Evolutionary conservation across 2,797 vertebrate genomes (phyloP), one percentile per base, ranked within the genome.

Genomic region (Peromyscus melanophrys): DNA sequence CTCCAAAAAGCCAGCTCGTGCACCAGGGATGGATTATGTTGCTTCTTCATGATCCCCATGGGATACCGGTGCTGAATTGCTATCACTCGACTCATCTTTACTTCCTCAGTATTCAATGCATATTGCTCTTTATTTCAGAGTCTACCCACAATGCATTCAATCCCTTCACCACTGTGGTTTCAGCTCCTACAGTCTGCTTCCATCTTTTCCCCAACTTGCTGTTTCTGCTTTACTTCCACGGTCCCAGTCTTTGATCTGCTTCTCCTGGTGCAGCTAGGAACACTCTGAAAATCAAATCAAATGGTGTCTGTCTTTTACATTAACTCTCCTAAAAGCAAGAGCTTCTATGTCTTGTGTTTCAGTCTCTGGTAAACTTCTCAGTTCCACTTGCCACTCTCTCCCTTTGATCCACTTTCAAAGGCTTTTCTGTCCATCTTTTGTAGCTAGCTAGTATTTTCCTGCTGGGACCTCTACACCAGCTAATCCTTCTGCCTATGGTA

Each of bases 301-400:
- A 77, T 29, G 65, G 19, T 27, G 80, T 31, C 34, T 83, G 1
- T 61, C 34, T 75, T 94, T 63, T 27, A 59, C 13, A 31, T 46
- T 77, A 92, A 57, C 13, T 46, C 94, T 89, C 23, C n/a, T 89
- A 77, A 80, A 92, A 92, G 63, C 43, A 83, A 69, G 17, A 14
- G 27, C 85, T 31, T 59, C 6, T 9, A 1, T 29, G 25, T 19
- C 10, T 40, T 31, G 2, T 40, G 23, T 52, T 65, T 77, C 37
- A 23, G 25, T 29, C 10, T 77, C 71, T 75, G 57, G 14, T 19
- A 88, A 67, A 55, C n/a, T 89, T 12, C 11, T 4, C 5, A 49
- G 17, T 27, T 4, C 61, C 9, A 29, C 52, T 67, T 69, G 4
- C 27, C 21, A 55, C 23, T 17, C 8, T 69, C 31, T 76, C 4